Evolutionary conservation across 1,140 invertebrate genomes (phyloP), one percentile per base, ranked within the genome.

Genomic region (Heliconius hewitsoni): DNA sequence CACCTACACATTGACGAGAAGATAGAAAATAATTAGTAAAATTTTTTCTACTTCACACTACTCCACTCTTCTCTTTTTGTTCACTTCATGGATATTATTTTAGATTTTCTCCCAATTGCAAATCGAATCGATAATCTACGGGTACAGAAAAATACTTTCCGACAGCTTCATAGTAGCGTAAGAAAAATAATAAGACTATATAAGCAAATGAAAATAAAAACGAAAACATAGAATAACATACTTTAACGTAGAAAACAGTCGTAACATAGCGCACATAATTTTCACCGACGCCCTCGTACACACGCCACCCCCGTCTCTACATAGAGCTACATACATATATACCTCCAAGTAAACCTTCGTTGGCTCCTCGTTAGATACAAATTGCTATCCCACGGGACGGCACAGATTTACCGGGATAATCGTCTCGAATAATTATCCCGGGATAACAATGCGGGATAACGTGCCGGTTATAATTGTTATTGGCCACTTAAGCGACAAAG

Each of bases 341-440:
- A 71, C 18, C 34, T 39, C 39, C 18, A 39, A 34, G 71, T 9
- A 34, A 71, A n/a, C 71, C 71, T 39, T 71, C 71, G 34, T 71
- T 71, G 30, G 37, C 71, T 71, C 71, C 71, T 71, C 71, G 71
- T 71, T 71, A 71, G 71, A 71, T 71, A 71, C 71, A 71, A 71
- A 71, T 71, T 71, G 71, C 71, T 71, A 71, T 71, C 71, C 71
- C 71, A 39, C 18, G 71, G 71, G 71, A 71, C 34, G 16, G 71
- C 71, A 39, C 71, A 71, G 71, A 71, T 71, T 71, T 71, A 71
- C 71, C 71, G 71, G 71, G 71, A 71, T 71, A 71, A 71, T 57
- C 55, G 55, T 57, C 55, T 57, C 55, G 55, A 57, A 57, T 57
- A 66, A 66, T 66, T 66, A 66, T 66, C 60, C 71, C 71, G 34